These are phyloP conservation scores for Strigamia transsilvanica DNA, from an alignment of 2,888 invertebrate genomes.

Conservation along the genomic window DNA sequence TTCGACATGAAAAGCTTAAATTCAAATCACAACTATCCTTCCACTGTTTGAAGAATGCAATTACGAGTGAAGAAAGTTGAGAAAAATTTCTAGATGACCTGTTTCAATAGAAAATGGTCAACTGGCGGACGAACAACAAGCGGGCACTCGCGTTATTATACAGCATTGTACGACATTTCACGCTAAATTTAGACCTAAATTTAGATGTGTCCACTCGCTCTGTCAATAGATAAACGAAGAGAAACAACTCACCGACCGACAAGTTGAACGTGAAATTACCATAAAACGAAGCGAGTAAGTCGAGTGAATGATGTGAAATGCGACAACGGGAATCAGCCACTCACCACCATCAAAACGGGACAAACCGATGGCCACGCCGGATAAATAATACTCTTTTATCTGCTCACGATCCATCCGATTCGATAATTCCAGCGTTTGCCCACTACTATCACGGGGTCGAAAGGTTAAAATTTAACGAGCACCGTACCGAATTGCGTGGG, in stretches of 20 bases:
- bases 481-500: constrained; percentile 12
- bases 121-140: background rate
- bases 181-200: constrained; percentile 43
- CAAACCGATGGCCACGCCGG: constrained; percentile 47
- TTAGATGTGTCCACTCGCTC: constrained; percentile 44
- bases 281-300: constrained; percentile 27
- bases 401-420: constrained; percentile 28
- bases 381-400: constrained; percentile 42
- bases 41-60: background rate
- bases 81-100: constrained; percentile 16
- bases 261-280: constrained; percentile 46
- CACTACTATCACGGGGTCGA: background rate
- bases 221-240: constrained; percentile 36
- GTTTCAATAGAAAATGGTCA: background rate
- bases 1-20: background rate
- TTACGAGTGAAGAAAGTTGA: constrained; percentile 7
- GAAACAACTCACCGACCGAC: constrained; percentile 48
- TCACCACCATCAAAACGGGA: constrained; percentile 34
- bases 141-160: constrained; percentile 11
- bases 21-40: constrained; percentile 17
- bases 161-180: constrained; percentile 28
- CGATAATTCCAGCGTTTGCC: constrained; percentile 33
- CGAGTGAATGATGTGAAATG: constrained; percentile 34
- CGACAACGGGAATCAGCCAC: constrained; percentile 40
- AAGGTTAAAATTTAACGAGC: constrained; percentile 41